phyloP scores from a whole-genome alignment of 1,140 invertebrate species.

The Vanessa atalanta region DNA sequence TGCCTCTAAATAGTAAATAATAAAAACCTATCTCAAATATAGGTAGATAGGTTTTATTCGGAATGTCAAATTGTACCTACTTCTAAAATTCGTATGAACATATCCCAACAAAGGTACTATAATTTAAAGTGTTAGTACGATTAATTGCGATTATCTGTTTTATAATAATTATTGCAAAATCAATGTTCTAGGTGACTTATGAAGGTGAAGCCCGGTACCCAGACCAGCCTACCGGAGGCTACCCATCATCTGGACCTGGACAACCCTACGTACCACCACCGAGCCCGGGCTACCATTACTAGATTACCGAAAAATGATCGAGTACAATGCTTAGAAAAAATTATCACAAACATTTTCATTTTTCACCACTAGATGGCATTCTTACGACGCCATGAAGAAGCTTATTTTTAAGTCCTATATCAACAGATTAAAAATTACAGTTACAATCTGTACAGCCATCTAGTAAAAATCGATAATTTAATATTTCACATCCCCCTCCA shows the following conservation, averaged over 20 bases:
- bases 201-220: constrained; percentile 82
- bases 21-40: too few relatives aligned
- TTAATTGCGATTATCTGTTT: too few relatives aligned
- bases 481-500: not conserved
- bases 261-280: constrained; percentile 70
- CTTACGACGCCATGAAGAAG: constrained; percentile 11
- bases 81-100: too few relatives aligned
- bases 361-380: constrained; percentile 7
- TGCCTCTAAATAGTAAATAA: too few relatives aligned
- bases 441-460: not conserved
- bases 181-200: constrained; percentile 81
- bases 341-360: not conserved
- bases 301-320: constrained; percentile 35
- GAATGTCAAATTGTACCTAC: too few relatives aligned
- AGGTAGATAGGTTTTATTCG: too few relatives aligned
- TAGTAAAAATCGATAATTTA: not conserved
- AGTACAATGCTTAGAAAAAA: not conserved
- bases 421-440: not conserved
- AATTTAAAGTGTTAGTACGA: too few relatives aligned
- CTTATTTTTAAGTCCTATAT: constrained; percentile 1
- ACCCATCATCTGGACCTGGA: constrained; percentile 40
- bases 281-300: constrained; percentile 81
- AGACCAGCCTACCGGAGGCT: constrained; percentile 59
- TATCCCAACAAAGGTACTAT: too few relatives aligned
- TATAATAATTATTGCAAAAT: not conserved